phyloP scores from a whole-genome alignment of 2,797 vertebrate genomes.

The Florisuga fusca region DNA sequence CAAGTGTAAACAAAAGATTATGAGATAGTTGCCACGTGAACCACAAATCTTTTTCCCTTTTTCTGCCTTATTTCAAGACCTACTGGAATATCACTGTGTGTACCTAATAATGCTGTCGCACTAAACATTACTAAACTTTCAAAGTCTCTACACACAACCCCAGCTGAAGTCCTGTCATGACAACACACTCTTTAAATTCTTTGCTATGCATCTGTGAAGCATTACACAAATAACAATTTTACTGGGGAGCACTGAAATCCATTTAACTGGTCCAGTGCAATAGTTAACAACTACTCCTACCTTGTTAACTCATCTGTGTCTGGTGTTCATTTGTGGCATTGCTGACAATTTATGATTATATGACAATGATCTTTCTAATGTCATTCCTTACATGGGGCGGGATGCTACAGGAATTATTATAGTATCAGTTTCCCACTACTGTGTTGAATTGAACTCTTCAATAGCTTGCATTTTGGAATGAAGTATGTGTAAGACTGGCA shows the following conservation, averaged over 20 bases:
- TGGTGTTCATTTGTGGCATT: background rate
- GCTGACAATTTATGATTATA: background rate
- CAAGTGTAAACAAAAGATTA: background rate
- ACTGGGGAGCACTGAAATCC: background rate
- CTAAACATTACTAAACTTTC: background rate
- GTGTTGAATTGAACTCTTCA: background rate
- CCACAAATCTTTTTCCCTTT: background rate
- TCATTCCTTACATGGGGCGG: background rate
- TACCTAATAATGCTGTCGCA: background rate
- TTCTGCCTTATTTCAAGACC: background rate
- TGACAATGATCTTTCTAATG: background rate
- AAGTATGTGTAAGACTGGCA: background rate
- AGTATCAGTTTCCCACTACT: background rate
- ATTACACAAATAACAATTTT: background rate
- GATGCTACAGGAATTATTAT: background rate
- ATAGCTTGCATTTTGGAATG: background rate
- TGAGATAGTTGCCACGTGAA: background rate
- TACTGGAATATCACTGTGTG: background rate
- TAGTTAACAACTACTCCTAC: background rate
- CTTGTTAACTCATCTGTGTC: background rate
- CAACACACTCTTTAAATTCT: background rate
- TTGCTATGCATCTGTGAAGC: background rate
- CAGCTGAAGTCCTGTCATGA: background rate
- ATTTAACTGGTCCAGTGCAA: accelerated
- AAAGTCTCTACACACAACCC: background rate